Conservation (phyloP, 2,888 invertebrate genomes). For the Sphaerophoria taeniata region DNA sequence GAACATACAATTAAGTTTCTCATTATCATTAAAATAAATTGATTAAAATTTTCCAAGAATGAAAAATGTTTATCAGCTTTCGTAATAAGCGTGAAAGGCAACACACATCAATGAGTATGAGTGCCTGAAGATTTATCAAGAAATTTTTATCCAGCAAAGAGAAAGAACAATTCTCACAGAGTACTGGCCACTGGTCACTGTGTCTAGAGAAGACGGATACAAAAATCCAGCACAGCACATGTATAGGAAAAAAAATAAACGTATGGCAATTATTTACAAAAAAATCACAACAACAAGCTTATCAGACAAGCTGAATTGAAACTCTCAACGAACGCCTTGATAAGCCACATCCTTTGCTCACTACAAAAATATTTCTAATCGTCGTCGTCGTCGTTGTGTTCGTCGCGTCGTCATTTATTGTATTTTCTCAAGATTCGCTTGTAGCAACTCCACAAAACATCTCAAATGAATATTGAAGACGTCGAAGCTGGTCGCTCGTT, state of each 20-base stretch:
- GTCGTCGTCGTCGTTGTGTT: slow-evolving; percentile 27
- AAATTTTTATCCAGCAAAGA: too few relatives aligned
- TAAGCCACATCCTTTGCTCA: slow-evolving; percentile 70
- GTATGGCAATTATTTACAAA: neutral
- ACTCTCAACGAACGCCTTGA: slow-evolving; percentile 41
- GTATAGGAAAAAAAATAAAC: too few relatives aligned
- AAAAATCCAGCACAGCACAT: too few relatives aligned
- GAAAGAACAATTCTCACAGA: too few relatives aligned
- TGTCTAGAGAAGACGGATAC: too few relatives aligned
- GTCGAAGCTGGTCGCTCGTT: neutral
- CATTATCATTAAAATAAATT: slow-evolving; percentile 7
- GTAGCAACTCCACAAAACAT: slow-evolving; percentile 17
- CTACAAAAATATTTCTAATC: slow-evolving; percentile 26
- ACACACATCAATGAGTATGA: too few relatives aligned
- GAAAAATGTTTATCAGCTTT: slow-evolving; percentile 55
- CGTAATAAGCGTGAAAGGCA: slow-evolving; percentile 37
- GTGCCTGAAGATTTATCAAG: too few relatives aligned
- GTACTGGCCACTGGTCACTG: too few relatives aligned
- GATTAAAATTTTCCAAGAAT: slow-evolving; percentile 32
- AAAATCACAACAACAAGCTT: slow-evolving; percentile 25
- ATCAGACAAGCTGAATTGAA: slow-evolving; percentile 60
- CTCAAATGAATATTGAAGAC: slow-evolving; percentile 17
- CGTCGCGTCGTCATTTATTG: slow-evolving; percentile 40
- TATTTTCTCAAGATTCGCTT: neutral
- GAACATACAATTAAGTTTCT: neutral